Conservation (phyloP, 2,888 invertebrate species). For the Ormyrus pomaceus region DNA sequence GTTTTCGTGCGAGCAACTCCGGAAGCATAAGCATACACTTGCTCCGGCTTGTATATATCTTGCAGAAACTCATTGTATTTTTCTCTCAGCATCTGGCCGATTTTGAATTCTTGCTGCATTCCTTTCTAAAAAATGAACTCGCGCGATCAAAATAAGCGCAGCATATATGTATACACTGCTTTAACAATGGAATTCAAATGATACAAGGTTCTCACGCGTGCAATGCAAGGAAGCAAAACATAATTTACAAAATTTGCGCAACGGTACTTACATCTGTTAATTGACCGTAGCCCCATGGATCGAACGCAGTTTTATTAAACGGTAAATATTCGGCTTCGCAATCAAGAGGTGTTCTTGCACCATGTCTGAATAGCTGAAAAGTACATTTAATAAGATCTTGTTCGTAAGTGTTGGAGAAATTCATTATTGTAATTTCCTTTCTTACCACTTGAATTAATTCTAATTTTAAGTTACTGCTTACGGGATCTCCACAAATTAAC, state of each 20-base stretch:
- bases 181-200: too few species aligned
- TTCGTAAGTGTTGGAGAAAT: neutral
- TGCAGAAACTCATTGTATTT: constrained; percentile 62
- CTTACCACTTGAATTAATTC: constrained; percentile 39
- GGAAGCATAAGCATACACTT: constrained; percentile 61
- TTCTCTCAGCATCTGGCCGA: constrained; percentile 61
- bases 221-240: too few species aligned
- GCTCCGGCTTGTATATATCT: constrained; percentile 55
- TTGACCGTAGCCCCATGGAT: constrained; percentile 78
- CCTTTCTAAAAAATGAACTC: constrained; percentile 57
- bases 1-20: constrained; percentile 62
- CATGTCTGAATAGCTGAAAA: constrained; percentile 76
- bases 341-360: constrained; percentile 69
- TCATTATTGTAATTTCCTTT: neutral
- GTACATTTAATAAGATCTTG: neutral
- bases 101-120: constrained; percentile 61
- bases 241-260: too few species aligned
- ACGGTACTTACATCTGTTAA: constrained; percentile 76
- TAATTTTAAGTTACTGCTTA: constrained; percentile 4
- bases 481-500: neutral
- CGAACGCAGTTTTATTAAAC: constrained; percentile 70
- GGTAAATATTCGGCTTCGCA: constrained; percentile 31
- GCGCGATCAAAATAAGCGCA: too few species aligned
- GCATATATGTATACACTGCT: too few species aligned
- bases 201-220: too few species aligned